A percentile compares a stretch with the other conserved stretches of the same genome.
These are phyloP conservation scores for Holothuria scabra DNA, from an alignment of 53 echinoderm and acorn worm genomes.

Conservation along the genomic window DNA sequence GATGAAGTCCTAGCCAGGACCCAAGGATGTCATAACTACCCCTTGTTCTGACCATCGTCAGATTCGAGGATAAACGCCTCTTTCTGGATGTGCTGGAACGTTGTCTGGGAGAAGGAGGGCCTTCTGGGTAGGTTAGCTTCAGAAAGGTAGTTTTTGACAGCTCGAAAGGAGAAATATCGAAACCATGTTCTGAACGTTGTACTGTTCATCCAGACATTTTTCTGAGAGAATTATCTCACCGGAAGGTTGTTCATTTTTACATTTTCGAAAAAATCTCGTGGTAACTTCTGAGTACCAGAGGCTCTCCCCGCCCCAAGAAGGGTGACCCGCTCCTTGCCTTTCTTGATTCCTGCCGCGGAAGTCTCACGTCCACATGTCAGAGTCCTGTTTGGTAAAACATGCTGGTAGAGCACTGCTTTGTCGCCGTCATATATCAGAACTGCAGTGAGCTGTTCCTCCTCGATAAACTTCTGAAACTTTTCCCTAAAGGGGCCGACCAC, in stretches of 20 bases:
- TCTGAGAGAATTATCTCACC: constrained; percentile 32
- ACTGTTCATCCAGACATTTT: constrained; percentile 62
- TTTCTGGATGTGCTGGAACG: constrained; percentile 31
- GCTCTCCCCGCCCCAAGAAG: constrained; percentile 59
- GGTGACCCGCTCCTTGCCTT: constrained; percentile 55
- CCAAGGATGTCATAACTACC: too few species aligned
- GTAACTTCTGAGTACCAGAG: constrained; percentile 44
- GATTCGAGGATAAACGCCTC: too few species aligned
- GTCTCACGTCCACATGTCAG: constrained; percentile 45
- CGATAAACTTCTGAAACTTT: not conserved
- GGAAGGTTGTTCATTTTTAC: constrained; percentile 23
- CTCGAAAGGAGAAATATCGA: too few species aligned
- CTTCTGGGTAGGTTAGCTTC: constrained; percentile 28
- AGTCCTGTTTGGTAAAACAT: constrained; percentile 41
- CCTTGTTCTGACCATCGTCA: constrained; percentile 16
- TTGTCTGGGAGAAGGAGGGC: constrained; percentile 46
- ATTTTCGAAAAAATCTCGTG: constrained; percentile 36
- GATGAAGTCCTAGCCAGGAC: too few species aligned
- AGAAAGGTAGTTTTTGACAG: not conserved
- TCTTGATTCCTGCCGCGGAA: constrained; percentile 49
- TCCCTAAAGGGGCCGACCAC: not conserved
- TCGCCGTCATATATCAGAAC: constrained; percentile 56
- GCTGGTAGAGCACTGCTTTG: constrained; percentile 60
- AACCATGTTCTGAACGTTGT: not conserved
- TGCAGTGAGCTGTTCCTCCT: not conserved